Conservation (phyloP, 2,113 vertebrate species). For the Typhlomys cinereus region DNA sequence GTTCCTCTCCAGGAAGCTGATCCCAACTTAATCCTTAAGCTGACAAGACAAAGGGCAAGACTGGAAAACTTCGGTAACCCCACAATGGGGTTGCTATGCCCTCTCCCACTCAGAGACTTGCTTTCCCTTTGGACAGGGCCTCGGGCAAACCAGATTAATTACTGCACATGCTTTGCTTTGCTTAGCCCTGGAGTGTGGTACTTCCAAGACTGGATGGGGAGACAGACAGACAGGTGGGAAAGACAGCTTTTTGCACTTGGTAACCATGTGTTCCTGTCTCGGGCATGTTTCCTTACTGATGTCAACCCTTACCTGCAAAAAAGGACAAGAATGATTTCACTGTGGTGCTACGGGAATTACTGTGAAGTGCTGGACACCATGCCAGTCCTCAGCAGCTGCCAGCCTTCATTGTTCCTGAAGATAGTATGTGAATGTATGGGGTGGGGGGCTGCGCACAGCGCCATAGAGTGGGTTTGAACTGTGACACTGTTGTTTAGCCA, state of each 20-base stretch:
- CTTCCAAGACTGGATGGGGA: background rate
- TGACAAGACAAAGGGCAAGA: background rate
- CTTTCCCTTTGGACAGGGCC: background rate
- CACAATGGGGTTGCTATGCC: background rate
- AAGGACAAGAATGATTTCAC: background rate
- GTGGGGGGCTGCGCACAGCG: fast-evolving
- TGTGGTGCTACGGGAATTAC: background rate
- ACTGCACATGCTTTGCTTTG: background rate
- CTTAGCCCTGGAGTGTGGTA: background rate
- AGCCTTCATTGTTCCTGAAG: background rate
- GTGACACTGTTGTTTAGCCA: background rate
- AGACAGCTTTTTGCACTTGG: background rate
- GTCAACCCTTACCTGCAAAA: background rate
- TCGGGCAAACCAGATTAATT: background rate
- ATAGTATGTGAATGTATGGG: background rate
- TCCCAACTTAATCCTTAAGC: slow-evolving; percentile 29
- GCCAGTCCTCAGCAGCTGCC: background rate
- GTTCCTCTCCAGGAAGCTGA: slow-evolving; percentile 50
- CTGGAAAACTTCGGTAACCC: slow-evolving; percentile 30
- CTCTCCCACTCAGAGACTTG: background rate
- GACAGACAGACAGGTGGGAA: background rate
- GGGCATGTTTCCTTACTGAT: background rate
- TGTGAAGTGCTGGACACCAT: background rate
- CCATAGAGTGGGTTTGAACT: background rate
- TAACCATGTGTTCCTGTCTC: background rate